A percentile compares a stretch with the other conserved stretches of the same genome.
phyloP scores from a whole-genome alignment of 2,113 vertebrate species.

The Eleginops maclovinus region DNA sequence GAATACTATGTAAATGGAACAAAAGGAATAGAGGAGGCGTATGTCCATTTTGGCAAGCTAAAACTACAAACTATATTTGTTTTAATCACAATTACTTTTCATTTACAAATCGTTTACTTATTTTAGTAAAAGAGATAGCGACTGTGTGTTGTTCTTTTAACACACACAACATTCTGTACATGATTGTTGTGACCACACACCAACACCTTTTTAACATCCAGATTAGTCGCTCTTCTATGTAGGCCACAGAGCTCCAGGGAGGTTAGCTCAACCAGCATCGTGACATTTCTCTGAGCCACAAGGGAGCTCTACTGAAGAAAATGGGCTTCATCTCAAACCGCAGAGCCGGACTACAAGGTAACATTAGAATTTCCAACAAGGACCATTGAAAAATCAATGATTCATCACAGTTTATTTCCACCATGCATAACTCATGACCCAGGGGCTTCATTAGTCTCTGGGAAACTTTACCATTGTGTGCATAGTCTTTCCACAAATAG shows the following conservation, averaged over 20 bases:
- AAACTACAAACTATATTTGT: neutral
- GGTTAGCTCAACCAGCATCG: constrained; percentile 48
- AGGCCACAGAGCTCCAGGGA: constrained; percentile 66
- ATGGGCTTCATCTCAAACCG: constrained; percentile 35
- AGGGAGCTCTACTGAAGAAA: constrained; percentile 43
- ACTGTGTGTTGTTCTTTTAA: neutral
- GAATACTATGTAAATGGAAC: neutral
- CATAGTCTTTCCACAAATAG: constrained; percentile 43
- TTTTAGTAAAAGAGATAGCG: too few relatives aligned
- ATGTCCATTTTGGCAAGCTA: constrained; percentile 7
- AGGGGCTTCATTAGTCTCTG: constrained; percentile 58
- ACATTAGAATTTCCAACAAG: constrained; percentile 52
- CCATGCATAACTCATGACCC: constrained; percentile 52
- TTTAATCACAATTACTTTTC: neutral
- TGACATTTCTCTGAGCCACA: constrained; percentile 67
- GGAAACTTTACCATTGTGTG: constrained; percentile 29
- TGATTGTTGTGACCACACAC: constrained; percentile 57
- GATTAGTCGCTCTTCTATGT: constrained; percentile 65
- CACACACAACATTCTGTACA: neutral
- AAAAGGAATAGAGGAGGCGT: neutral
- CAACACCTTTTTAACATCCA: constrained; percentile 53
- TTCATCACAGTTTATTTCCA: constrained; percentile 52
- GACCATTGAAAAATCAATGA: constrained; percentile 53
- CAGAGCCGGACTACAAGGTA: constrained; percentile 38
- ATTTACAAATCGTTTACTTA: too few relatives aligned